Percentiles rank a stretch among this genome's conserved stretches.
Conservation (phyloP, 2,888 invertebrate species). For the Barypeithes pellucidus region DNA sequence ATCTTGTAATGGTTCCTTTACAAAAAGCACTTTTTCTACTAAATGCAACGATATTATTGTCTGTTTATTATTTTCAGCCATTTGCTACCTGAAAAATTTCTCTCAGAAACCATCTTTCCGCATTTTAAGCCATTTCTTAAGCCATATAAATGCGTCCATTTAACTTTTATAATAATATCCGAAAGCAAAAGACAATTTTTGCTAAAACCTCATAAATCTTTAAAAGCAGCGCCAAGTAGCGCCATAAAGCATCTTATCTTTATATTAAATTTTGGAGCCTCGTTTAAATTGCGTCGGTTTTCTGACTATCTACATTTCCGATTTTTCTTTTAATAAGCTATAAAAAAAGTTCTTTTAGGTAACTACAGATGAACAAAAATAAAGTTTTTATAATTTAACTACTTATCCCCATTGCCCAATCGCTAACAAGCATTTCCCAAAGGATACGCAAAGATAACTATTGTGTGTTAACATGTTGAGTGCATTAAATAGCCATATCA, state of each 20-base stretch:
- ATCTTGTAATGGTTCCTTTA: too few species aligned
- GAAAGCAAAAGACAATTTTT: constrained; percentile 50
- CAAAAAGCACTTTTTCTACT: too few species aligned
- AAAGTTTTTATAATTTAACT: too few species aligned
- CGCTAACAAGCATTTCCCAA: too few species aligned
- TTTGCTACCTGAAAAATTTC: constrained; percentile 17
- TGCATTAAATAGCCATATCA: too few species aligned
- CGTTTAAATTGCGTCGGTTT: constrained; percentile 20
- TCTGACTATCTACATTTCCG: constrained; percentile 28
- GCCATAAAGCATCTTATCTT: constrained; percentile 52
- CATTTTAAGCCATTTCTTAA: constrained; percentile 43
- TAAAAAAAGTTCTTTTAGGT: constrained; percentile 2
- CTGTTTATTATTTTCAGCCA: constrained; percentile 43
- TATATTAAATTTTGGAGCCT: constrained; percentile 48
- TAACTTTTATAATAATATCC: constrained; percentile 53
- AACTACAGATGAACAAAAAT: too few species aligned
- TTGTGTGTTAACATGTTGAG: too few species aligned
- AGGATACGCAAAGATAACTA: too few species aligned
- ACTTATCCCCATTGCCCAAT: too few species aligned
- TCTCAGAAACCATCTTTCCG: constrained; percentile 35
- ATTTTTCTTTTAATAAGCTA: constrained; percentile 10
- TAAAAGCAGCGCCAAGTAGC: constrained; percentile 44
- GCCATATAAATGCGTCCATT: constrained; percentile 50
- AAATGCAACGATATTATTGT: too few species aligned
- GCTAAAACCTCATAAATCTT: constrained; percentile 49